These are phyloP conservation scores for Oscarella lobularis DNA, from an alignment of 37 sponge, comb jelly and placozoan species.

Conservation along the genomic window DNA sequence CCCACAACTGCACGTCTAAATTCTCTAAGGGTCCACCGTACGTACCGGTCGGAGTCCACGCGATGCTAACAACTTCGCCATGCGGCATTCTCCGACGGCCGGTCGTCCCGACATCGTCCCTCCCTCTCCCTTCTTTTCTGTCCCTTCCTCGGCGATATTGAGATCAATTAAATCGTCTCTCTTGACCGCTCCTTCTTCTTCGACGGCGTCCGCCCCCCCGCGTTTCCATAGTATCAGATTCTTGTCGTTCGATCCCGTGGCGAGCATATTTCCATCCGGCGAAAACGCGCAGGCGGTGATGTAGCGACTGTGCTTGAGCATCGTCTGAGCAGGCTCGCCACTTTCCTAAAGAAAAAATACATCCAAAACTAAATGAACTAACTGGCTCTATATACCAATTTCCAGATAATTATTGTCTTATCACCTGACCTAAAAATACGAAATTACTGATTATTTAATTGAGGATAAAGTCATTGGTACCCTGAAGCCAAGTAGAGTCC, in stretches of 20 bases:
- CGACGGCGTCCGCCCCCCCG: background rate
- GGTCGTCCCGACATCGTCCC: no score
- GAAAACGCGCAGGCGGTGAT: constrained; percentile 46
- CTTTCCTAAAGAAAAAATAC: background rate
- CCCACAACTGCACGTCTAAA: background rate
- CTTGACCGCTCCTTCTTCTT: background rate
- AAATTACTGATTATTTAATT: no score
- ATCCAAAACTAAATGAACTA: background rate
- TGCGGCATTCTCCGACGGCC: background rate
- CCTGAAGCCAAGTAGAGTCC: background rate
- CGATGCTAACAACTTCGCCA: background rate
- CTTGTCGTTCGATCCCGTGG: constrained; percentile 43
- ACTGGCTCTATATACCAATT: background rate
- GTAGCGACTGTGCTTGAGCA: constrained; percentile 17
- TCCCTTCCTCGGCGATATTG: no score
- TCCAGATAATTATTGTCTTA: background rate
- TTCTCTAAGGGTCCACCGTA: no score
- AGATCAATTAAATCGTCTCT: no score
- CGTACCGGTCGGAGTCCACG: background rate
- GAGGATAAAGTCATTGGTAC: background rate
- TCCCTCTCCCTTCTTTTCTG: no score
- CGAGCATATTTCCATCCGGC: constrained; percentile 40
- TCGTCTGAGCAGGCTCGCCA: background rate
- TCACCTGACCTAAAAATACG: background rate
- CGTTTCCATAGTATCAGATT: background rate